Evolutionary conservation across 2,888 invertebrate genomes (phyloP).

Genomic region (Pseudoips prasinana): DNA sequence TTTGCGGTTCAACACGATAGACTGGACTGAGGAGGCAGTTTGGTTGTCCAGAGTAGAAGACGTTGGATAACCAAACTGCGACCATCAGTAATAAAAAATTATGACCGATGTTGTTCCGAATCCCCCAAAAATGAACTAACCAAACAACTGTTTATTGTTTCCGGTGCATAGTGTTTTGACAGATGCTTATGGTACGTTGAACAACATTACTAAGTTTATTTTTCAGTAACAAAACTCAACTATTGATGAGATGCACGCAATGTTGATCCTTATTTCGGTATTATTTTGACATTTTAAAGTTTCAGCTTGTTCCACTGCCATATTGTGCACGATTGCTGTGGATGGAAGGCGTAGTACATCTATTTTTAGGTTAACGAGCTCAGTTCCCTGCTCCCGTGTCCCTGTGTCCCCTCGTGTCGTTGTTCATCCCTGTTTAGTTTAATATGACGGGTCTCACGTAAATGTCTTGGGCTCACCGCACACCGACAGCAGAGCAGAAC

Average conservation of each 20-base stretch:
- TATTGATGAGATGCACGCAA: too few relatives aligned
- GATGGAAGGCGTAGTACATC: constrained; percentile 52
- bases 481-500: too few relatives aligned
- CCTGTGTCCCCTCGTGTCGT: constrained; percentile 36
- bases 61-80: too few relatives aligned
- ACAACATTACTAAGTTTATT: constrained; percentile 19
- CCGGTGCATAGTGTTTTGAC: constrained; percentile 68
- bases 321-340: constrained; percentile 32
- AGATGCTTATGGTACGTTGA: constrained; percentile 49
- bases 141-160: constrained; percentile 63
- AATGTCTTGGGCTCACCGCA: too few relatives aligned
- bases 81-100: too few relatives aligned
- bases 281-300: constrained; percentile 25
- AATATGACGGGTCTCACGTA: constrained; percentile 38
- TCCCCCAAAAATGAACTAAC: constrained; percentile 42
- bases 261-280: constrained; percentile 35
- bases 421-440: constrained; percentile 39
- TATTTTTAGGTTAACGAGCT: constrained; percentile 78
- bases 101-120: too few relatives aligned
- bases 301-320: constrained; percentile 20
- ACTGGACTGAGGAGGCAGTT: too few relatives aligned
- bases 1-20: too few relatives aligned
- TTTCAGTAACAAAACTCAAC: constrained; percentile 19
- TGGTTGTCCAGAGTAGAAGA: too few relatives aligned
- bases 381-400: constrained; percentile 60